Conservation (phyloP, 2,797 vertebrate species). For the Bufotes viridis region DNA sequence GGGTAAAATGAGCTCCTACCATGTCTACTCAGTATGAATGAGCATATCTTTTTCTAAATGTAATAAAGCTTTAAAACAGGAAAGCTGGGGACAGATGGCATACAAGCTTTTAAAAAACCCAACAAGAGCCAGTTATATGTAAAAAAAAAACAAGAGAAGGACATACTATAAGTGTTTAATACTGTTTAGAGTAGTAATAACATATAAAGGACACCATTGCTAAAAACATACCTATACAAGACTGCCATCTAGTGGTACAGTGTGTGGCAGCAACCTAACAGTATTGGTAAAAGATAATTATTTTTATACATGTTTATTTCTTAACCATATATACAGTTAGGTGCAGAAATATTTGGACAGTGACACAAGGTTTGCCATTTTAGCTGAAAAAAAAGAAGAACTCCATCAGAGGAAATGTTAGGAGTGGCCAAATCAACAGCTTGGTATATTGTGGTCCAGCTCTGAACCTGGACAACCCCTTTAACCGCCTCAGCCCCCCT, state of each 20-base stretch:
- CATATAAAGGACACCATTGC: neutral
- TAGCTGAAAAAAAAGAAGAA: too few relatives aligned
- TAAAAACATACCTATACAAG: neutral
- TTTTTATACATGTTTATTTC: neutral
- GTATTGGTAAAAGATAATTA: neutral
- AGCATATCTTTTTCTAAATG: neutral
- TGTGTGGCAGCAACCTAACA: too few relatives aligned
- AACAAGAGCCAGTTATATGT: neutral
- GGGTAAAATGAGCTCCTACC: neutral
- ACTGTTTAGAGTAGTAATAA: neutral
- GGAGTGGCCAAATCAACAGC: too few relatives aligned
- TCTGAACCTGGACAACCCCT: too few relatives aligned
- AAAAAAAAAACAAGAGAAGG: neutral
- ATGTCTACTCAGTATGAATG: neutral
- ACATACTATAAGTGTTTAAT: neutral
- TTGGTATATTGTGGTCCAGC: too few relatives aligned
- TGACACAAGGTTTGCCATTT: too few relatives aligned
- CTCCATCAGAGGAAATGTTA: too few relatives aligned
- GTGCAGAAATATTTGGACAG: too few relatives aligned
- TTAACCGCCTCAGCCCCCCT: too few relatives aligned
- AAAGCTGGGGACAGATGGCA: neutral
- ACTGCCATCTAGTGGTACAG: slow-evolving; percentile 13
- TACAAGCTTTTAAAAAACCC: neutral
- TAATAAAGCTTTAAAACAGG: neutral
- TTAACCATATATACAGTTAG: too few relatives aligned